Evolutionary conservation across 2,797 vertebrate genomes (phyloP), one percentile per base, ranked within the genome.

Genomic region (Hafferia zeledoni): DNA sequence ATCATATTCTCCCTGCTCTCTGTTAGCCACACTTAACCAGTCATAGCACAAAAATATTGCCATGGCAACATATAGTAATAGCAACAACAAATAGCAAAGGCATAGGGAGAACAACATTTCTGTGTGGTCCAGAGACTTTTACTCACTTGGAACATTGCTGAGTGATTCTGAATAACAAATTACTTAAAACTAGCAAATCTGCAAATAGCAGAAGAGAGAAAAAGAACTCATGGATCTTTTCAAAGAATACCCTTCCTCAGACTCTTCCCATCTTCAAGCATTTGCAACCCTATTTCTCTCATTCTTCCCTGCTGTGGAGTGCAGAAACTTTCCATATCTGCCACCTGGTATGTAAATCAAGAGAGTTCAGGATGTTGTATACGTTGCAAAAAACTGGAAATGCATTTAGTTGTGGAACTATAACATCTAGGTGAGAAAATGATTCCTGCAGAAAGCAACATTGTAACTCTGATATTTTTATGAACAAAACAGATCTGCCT

Each of bases 381-480:
- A 25, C 33, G 69, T 90, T 92, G 92, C 83, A 94, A 87, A 80
- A 94, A 74, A 41, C 22, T 94, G 90, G 83, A 91, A 95, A 93
- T 78, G 46, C 53, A 64, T 83, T 94, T 95, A 87, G 60, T 41
- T 89, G 60, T 74, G 83, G 94, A 95, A 74, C 56, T 70, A 10
- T 70, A 90, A 61, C 31, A 89, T 33, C 64, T 68, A 76, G 81
- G 94, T 89, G 75, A 92, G 89, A 95, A 95, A 95, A 84, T 50
- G 12, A 60, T 68, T 89, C 83, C 41, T 92, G 75, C 39, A 87
- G 81, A 94, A 90, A 84, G 69, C 5, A 10, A 87, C 63, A 35
- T 4, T 79, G 52, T 53, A 90, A 89, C 63, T 79, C 83, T 31
- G 39, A 84, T 61, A 43, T 35, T 84, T 90, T 84, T 68, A 92